Evolutionary conservation across 2,888 invertebrate species (phyloP).

Genomic region (Nemoura dubitans): DNA sequence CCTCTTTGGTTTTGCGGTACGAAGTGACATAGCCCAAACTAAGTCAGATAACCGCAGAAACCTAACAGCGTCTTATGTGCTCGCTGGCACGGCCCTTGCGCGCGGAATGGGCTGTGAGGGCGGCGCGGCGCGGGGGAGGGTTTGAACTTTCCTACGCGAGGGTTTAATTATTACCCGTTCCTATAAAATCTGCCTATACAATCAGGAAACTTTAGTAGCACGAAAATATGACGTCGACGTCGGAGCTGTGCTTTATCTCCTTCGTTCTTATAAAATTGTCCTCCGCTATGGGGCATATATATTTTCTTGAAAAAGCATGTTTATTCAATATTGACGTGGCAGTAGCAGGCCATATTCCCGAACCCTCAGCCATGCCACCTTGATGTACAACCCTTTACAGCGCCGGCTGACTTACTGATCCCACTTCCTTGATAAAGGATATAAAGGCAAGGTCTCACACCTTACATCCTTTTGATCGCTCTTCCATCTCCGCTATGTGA

Average conservation of each 20-base stretch:
- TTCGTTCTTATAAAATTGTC: conserved; percentile 30
- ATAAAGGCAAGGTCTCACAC: conserved; percentile 42
- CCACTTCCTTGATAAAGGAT: conserved; percentile 40
- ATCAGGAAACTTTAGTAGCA: conserved; percentile 29
- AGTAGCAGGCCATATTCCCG: background rate
- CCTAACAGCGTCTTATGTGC: conserved; percentile 35
- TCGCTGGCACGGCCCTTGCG: background rate
- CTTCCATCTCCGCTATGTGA: conserved; percentile 41
- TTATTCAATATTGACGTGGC: conserved; percentile 38
- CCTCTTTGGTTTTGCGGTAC: conserved; percentile 39
- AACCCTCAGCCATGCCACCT: conserved; percentile 8
- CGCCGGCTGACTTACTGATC: conserved; percentile 36
- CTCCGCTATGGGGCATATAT: conserved; percentile 8
- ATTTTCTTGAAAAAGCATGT: conserved; percentile 35
- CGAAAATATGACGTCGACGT: conserved; percentile 27
- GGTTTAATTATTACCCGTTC: conserved; percentile 31
- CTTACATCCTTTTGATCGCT: conserved; percentile 38
- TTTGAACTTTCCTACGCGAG: conserved; percentile 26
- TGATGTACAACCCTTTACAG: conserved; percentile 27
- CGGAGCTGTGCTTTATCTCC: conserved; percentile 19
- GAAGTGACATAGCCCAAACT: conserved; percentile 39
- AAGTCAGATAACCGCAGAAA: conserved; percentile 41
- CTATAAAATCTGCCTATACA: conserved; percentile 28
- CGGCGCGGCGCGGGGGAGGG: background rate
- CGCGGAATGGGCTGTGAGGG: background rate